Evolutionary conservation across 1,140 invertebrate species (phyloP).

Genomic region (Drosophila grimshawi): DNA sequence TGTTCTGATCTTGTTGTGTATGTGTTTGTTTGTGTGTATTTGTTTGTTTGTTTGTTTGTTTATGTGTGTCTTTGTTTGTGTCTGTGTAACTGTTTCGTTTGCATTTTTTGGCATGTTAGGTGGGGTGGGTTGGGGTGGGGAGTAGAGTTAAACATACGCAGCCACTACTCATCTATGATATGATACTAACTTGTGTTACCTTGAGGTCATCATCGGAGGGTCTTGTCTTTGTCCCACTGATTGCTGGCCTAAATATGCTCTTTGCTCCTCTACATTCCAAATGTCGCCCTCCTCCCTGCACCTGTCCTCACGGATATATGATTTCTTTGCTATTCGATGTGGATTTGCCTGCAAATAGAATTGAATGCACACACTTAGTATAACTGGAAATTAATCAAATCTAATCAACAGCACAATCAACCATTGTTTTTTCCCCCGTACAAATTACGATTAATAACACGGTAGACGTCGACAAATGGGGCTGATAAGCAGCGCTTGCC

Average conservation of each 20-base stretch:
- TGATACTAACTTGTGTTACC: constrained; percentile 90
- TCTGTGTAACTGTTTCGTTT: constrained; percentile 28
- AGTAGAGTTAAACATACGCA: constrained; percentile 51
- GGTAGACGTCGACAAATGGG: constrained; percentile 13
- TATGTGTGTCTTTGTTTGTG: constrained; percentile 10
- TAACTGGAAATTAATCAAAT: background rate
- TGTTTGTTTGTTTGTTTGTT: constrained; percentile 2
- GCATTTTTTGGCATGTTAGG: constrained; percentile 22
- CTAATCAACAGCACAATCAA: constrained; percentile 19
- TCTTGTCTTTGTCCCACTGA: constrained; percentile 96
- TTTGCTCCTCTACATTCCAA: constrained; percentile 95
- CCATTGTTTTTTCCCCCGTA: background rate
- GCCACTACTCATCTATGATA: constrained; percentile 85
- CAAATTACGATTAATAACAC: constrained; percentile 48
- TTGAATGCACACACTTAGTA: constrained; percentile 1
- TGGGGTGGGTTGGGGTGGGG: constrained; percentile 15
- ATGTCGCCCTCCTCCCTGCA: constrained; percentile 93
- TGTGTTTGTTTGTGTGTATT: constrained; percentile 7
- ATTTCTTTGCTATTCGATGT: constrained; percentile 87
- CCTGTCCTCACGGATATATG: constrained; percentile 89
- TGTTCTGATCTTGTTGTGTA: constrained; percentile 7
- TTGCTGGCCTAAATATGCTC: constrained; percentile 97
- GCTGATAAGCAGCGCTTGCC: constrained; percentile 35
- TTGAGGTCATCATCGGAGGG: constrained; percentile 97
- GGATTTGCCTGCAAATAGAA: constrained; percentile 86